Evolutionary conservation across 2,113 vertebrate genomes (phyloP), one percentile per base, ranked within the genome.

Genomic region (Gallinago media): DNA sequence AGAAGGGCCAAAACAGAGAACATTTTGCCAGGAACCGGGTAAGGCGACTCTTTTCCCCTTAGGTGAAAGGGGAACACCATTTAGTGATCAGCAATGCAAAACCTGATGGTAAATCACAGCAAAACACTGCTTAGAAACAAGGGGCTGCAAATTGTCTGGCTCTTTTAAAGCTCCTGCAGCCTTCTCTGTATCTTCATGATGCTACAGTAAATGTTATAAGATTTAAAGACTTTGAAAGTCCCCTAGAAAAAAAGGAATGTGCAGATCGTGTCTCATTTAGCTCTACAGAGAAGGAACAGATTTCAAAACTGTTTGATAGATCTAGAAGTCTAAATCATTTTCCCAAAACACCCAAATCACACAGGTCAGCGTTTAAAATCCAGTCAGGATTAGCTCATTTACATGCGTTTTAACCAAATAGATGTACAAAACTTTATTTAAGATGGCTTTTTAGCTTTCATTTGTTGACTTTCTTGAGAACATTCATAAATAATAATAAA

Each of bases 381-480:
- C 17, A 67, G 36, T 50, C 32, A 71, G 36, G 21, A 2, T 74
- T 76, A 49, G 29, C 8, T 62, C 19, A 38, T 22, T 12, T 66
- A 5, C 1, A 0, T 11, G 2, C 23, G 79, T 87, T 44, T 78
- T 12, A 86, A 40, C 8, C 61, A 1, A 4, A 75, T 2, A 65
- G 22, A 75, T 12, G 11, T 5, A 75, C 6, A 55, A 80, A 72
- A 19, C 3, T 18, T 16, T 17, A n/a, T 32, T 29, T 47, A 5
- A 1, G 8, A 55, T 17, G 6, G 15, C 25, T 26, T 61, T 74
- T 59, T 7, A 54, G 11, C 29, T 67, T 58, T 40, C 8, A 9
- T 65, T 92, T 65, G 9, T 65, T 61, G 83, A 16, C 21, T 70
- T 85, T 38, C 18, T 2, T 54, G 38, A 50, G 18, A 94, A 31